A percentile compares a stretch with the other conserved stretches of the same genome.
Conservation (phyloP, 2,113 vertebrate genomes). For the Megaleporinus macrocephalus region DNA sequence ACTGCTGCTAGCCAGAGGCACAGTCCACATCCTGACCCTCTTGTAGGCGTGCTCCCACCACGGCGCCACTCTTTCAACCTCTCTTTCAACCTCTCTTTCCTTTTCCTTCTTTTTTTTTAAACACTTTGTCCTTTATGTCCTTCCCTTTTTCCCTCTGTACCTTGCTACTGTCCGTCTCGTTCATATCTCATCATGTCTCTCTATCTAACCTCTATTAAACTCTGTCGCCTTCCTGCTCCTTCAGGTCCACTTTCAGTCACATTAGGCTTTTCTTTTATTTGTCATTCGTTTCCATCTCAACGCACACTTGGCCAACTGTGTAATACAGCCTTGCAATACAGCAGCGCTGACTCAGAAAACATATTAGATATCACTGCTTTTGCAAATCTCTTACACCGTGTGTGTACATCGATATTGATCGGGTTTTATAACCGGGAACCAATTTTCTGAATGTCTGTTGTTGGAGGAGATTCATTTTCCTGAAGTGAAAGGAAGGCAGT, state of each 20-base stretch:
- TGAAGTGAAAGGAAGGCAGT: too few relatives aligned
- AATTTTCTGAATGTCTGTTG: background rate
- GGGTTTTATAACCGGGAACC: background rate
- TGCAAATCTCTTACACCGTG: conserved; percentile 19
- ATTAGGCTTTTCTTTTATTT: background rate
- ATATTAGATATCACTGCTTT: conserved; percentile 42
- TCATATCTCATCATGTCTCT: background rate
- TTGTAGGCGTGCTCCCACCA: conserved; percentile 1
- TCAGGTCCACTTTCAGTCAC: background rate
- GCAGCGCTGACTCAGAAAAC: conserved; percentile 41
- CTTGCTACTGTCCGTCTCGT: background rate
- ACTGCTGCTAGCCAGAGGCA: conserved; percentile 10
- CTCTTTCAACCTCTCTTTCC: background rate
- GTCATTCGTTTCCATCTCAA: conserved; percentile 6
- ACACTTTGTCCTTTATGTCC: conserved; percentile 19
- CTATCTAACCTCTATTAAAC: background rate
- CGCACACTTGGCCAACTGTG: background rate
- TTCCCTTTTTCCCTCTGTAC: background rate
- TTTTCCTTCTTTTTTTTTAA: background rate
- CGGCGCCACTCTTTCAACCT: conserved; percentile 3
- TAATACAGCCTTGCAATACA: background rate
- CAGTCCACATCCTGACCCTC: conserved; percentile 9
- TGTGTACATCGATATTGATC: conserved; percentile 33
- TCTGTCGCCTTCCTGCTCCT: background rate
- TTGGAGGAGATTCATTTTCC: background rate